Evolutionary conservation across 2,888 invertebrate genomes (phyloP).

Genomic region (Tetanocera ferruginea): DNA sequence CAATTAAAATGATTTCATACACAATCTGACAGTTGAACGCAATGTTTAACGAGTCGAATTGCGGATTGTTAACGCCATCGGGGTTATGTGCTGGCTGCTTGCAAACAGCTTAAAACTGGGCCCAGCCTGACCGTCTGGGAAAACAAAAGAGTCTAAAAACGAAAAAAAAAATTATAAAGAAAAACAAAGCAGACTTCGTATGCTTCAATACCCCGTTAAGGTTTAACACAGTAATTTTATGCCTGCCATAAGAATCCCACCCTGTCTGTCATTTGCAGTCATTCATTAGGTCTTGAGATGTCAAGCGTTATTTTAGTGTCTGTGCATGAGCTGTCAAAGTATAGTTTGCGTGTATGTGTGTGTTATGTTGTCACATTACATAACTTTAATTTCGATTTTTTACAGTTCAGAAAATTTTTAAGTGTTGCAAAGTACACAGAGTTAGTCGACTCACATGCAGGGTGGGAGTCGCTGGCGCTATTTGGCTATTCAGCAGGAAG

Average conservation of each 20-base stretch:
- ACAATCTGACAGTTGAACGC: conserved; percentile 45
- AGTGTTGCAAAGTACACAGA: conserved; percentile 31
- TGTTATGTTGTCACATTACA: conserved; percentile 58
- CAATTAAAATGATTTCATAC: conserved; percentile 46
- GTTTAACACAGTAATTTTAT: not conserved
- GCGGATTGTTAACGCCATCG: conserved; percentile 2
- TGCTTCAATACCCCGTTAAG: conserved; percentile 11
- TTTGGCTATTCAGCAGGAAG: no score
- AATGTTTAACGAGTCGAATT: conserved; percentile 44
- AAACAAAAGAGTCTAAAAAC: no score
- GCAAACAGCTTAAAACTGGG: not conserved
- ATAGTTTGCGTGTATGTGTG: conserved; percentile 43
- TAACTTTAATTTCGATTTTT: conserved; percentile 55
- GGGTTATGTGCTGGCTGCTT: not conserved
- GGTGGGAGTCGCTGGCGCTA: not conserved
- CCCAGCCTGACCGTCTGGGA: not conserved
- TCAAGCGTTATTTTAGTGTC: conserved; percentile 24
- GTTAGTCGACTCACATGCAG: not conserved
- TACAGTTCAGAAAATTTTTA: conserved; percentile 11
- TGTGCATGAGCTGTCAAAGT: conserved; percentile 48
- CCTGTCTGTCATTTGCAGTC: conserved; percentile 25
- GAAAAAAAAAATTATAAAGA: not conserved
- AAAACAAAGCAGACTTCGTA: not conserved
- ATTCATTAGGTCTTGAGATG: conserved; percentile 18
- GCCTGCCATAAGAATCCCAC: not conserved